These are phyloP conservation scores for Torymus texanus DNA, from an alignment of 2,888 invertebrate species.

Conservation along the genomic window DNA sequence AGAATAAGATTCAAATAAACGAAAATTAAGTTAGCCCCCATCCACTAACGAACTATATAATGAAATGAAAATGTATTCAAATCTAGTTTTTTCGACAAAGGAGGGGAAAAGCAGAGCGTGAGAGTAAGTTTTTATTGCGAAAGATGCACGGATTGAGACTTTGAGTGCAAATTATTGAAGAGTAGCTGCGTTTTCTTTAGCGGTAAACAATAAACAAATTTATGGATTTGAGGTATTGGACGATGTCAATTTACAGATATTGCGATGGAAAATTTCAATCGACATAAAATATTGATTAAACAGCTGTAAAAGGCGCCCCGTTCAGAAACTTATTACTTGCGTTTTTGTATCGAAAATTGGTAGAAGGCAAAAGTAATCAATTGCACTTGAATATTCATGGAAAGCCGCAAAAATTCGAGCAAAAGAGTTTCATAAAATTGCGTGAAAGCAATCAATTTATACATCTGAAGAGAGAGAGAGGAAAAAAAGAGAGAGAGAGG, in stretches of 20 bases:
- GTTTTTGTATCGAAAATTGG: neutral
- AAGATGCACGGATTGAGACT: too few species aligned
- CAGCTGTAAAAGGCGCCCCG: neutral
- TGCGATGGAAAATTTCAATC: too few species aligned
- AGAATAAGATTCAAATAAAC: constrained; percentile 17
- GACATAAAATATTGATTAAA: neutral
- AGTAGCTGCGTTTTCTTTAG: too few species aligned
- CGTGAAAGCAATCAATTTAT: too few species aligned
- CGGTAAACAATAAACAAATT: too few species aligned
- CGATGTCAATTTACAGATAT: too few species aligned
- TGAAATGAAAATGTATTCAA: constrained; percentile 10
- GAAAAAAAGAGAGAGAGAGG: too few species aligned
- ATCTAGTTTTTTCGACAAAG: neutral
- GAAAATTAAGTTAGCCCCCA: neutral
- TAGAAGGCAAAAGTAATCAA: neutral
- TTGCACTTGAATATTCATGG: constrained; percentile 9
- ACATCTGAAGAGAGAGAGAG: too few species aligned
- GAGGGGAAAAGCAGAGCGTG: neutral
- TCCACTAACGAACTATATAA: neutral
- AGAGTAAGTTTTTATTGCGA: too few species aligned
- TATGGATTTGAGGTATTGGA: too few species aligned
- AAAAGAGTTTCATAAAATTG: neutral
- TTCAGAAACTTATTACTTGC: neutral
- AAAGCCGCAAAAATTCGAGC: neutral
- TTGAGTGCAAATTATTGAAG: too few species aligned